phyloP scores from a whole-genome alignment of 2,888 invertebrate genomes.

The Drosophila vallismaia region DNA sequence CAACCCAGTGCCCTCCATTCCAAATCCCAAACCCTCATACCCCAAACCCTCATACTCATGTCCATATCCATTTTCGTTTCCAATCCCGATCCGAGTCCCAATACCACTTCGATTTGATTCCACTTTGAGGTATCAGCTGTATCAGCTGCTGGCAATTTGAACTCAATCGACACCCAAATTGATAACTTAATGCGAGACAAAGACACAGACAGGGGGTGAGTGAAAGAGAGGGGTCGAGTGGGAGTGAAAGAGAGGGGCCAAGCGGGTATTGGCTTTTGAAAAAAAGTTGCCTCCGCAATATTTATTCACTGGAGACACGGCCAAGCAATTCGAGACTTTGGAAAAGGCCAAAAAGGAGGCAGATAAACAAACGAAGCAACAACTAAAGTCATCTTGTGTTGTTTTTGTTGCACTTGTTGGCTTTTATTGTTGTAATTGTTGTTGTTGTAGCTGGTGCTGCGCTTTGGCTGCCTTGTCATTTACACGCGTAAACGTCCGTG shows the following conservation, averaged over 20 bases:
- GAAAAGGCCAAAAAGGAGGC: constrained; percentile 22
- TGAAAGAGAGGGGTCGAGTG: neutral
- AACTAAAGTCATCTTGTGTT: constrained; percentile 29
- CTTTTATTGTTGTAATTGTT: neutral
- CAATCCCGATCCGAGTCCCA: constrained; percentile 6
- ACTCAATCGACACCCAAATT: constrained; percentile 72
- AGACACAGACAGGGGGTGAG: neutral
- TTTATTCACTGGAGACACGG: constrained; percentile 42
- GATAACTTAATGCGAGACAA: constrained; percentile 69
- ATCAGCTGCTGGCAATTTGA: constrained; percentile 75
- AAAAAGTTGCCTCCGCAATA: constrained; percentile 50
- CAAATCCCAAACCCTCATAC: neutral
- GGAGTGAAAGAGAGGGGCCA: neutral
- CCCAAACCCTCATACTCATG: too few species aligned
- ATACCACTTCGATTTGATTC: constrained; percentile 6
- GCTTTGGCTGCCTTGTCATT: constrained; percentile 55
- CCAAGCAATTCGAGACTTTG: constrained; percentile 38
- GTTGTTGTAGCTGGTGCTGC: constrained; percentile 36
- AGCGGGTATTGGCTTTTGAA: constrained; percentile 38
- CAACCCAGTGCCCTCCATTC: constrained; percentile 72
- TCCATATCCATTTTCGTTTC: neutral
- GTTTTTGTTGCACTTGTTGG: constrained; percentile 4
- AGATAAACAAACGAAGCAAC: constrained; percentile 37
- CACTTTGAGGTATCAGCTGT: constrained; percentile 24
- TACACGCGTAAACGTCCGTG: constrained; percentile 76